phyloP scores from a whole-genome alignment of 2,113 vertebrate species.

The Vireo altiloquus region DNA sequence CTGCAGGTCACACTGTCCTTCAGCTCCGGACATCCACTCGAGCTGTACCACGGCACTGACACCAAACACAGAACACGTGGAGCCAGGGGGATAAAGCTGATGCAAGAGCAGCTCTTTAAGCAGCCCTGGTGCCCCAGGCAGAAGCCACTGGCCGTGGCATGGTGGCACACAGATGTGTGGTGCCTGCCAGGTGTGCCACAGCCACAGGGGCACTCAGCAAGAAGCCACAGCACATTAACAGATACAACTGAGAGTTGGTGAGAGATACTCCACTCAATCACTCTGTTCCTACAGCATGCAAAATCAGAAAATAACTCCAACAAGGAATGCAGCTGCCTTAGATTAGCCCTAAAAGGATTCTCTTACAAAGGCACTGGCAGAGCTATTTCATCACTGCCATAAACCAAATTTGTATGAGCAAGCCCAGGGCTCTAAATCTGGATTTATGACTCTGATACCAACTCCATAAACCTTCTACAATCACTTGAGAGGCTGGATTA shows the following conservation, averaged over 20 bases:
- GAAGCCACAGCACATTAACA: background rate
- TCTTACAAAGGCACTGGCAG: background rate
- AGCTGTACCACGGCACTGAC: background rate
- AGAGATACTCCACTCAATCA: background rate
- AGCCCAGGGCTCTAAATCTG: background rate
- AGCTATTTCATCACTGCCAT: background rate
- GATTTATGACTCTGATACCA: background rate
- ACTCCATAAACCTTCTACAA: background rate
- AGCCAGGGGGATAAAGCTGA: background rate
- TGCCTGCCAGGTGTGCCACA: background rate
- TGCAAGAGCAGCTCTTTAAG: background rate
- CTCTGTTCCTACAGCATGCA: background rate
- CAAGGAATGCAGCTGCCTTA: background rate
- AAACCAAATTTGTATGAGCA: background rate
- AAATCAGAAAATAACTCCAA: background rate
- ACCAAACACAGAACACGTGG: rapidly evolving
- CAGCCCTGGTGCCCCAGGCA: background rate
- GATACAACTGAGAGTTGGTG: background rate
- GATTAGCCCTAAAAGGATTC: background rate
- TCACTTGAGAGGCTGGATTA: background rate
- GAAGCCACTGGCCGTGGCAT: background rate
- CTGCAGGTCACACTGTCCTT: background rate
- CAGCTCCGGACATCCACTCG: background rate
- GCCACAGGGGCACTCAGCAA: background rate
- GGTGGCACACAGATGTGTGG: background rate